A percentile compares a stretch with the other conserved stretches of the same genome.
phyloP scores from a whole-genome alignment of 2,113 vertebrate species.

The Eira barbara region DNA sequence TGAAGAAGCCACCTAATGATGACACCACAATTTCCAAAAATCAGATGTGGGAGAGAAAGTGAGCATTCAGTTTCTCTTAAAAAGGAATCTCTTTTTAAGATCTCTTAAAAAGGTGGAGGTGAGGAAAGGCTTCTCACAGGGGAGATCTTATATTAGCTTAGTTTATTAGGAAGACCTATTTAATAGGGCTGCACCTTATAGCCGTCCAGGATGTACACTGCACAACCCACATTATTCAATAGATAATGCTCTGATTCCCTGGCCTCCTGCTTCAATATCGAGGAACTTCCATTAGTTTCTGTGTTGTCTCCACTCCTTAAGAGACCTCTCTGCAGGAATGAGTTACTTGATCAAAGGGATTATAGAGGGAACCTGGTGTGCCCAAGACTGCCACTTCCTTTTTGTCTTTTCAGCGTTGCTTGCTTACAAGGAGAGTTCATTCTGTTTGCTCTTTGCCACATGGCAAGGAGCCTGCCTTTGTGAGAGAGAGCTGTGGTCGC shows the following conservation, averaged over 20 bases:
- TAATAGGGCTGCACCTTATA: neutral
- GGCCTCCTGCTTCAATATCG: neutral
- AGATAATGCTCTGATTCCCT: neutral
- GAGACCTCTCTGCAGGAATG: neutral
- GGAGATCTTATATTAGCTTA: neutral
- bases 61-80: neutral
- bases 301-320: neutral
- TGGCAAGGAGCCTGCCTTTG: neutral
- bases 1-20: neutral
- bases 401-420: neutral
- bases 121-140: neutral
- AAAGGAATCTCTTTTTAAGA: too few relatives aligned
- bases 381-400: neutral
- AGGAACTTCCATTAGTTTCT: neutral
- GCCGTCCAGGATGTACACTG: neutral
- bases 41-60: neutral
- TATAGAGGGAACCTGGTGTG: neutral
- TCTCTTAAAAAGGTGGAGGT: neutral
- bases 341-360: neutral
- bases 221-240: neutral
- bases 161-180: neutral
- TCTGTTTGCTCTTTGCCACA: neutral
- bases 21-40: neutral
- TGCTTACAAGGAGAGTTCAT: neutral
- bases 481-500: neutral